Base-by-base conservation (phyloP, 37 sponge, comb jelly and placozoan genomes). In the Chondrilla cf. caribensis region DNA sequence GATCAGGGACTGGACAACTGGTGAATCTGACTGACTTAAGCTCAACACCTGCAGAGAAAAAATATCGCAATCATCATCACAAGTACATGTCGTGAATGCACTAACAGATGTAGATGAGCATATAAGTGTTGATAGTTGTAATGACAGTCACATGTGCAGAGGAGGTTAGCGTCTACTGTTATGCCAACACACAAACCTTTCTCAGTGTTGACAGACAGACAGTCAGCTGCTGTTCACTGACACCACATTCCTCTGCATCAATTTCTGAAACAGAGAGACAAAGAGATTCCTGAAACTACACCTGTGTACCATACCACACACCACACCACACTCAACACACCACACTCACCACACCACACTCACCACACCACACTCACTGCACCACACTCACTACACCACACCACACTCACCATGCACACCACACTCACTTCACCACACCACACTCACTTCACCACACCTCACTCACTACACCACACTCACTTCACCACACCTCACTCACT, bases 21-120 rank as follows among this genome's bases (percentile, higher is more conserved):
- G 18, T 0, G 91, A 90, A 3, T 80, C 78, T 15, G 87, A 77
- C 22, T 79, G 77, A 28, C 43, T 70, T 28, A 79, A 60, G 15
- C 14, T 26, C 41, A 79, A 77, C 5, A 70, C 31, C 72, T 70
- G 8, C 5, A 31, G 22, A 17, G 37, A 19, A 6, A 70, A n/a
- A n/a, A n/a, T n/a, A n/a, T n/a, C n/a, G n/a, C n/a, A n/a, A n/a
- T n/a, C n/a, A n/a, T n/a, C n/a, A n/a, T n/a, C n/a, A n/a, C n/a
- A n/a, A n/a, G n/a, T n/a, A n/a, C n/a, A n/a, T n/a, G n/a, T n/a
- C n/a, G n/a, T n/a, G n/a, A n/a, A n/a, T n/a, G n/a, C n/a, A n/a
- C n/a, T n/a, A n/a, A n/a, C n/a, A n/a, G n/a, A n/a, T n/a, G n/a
- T n/a, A n/a, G n/a, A n/a, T n/a, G n/a, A n/a, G n/a, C n/a, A n/a